phyloP scores from a whole-genome alignment of 2,113 vertebrate species.

The Crotalus horridus region DNA sequence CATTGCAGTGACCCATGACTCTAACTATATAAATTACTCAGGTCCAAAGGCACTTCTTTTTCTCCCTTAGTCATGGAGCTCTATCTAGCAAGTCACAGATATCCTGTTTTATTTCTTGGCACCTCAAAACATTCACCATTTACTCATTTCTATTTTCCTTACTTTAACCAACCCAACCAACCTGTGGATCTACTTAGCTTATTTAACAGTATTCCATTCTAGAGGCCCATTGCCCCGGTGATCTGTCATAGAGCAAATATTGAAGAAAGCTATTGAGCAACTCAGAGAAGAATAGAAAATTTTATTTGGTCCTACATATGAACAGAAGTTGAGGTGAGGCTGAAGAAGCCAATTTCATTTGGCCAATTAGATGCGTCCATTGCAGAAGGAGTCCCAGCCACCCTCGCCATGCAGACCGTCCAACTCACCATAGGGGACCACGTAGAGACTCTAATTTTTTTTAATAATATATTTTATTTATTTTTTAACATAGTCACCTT shows the following conservation, averaged over 20 bases:
- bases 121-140: background rate
- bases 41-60: background rate
- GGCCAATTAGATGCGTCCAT: no score
- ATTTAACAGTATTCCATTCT: background rate
- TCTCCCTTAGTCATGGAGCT: background rate
- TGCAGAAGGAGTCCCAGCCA: no score
- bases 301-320: background rate
- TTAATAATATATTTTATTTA: no score
- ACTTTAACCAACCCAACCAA: background rate
- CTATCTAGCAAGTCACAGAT: background rate
- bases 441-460: no score
- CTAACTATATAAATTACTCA: background rate
- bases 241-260: background rate
- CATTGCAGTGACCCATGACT: background rate
- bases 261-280: background rate
- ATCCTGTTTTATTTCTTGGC: background rate
- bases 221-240: background rate
- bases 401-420: no score
- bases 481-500: no score
- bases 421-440: no score
- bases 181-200: background rate
- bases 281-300: background rate
- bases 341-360: no score
- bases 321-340: background rate
- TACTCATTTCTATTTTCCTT: background rate